Conservation (phyloP, 2,888 invertebrate genomes). For the Rhamnusium bicolor region DNA sequence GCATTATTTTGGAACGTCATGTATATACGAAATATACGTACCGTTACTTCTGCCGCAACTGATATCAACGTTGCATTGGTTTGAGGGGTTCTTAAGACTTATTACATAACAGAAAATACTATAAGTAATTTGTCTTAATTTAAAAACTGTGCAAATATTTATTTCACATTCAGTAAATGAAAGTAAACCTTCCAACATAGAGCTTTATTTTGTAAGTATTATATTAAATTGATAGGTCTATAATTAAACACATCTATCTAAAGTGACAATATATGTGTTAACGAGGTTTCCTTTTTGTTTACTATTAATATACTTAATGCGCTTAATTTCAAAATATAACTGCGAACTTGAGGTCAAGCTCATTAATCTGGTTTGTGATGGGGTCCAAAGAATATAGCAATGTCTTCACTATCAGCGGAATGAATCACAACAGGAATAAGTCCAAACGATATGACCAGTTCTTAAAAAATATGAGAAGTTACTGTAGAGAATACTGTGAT, state of each 20-base stretch:
- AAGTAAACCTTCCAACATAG: not conserved
- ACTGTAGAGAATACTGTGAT: conserved; percentile 43
- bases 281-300: not conserved
- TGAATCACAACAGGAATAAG: conserved; percentile 8
- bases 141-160: not conserved
- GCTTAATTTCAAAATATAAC: conserved; percentile 3
- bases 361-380: conserved; percentile 21
- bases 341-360: conserved; percentile 3
- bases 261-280: not conserved
- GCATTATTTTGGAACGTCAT: no score
- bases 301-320: conserved; percentile 19
- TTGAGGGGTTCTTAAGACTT: no score
- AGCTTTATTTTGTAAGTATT: not conserved
- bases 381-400: conserved; percentile 34
- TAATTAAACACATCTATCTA: conserved; percentile 2
- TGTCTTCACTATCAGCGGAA: conserved; percentile 31
- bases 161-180: not conserved
- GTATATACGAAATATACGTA: no score
- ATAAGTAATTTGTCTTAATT: not conserved
- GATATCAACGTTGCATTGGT: no score
- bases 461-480: conserved; percentile 28
- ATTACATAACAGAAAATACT: no score
- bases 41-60: no score
- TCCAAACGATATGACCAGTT: not conserved
- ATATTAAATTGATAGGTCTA: not conserved